Percentiles rank a stretch among this genome's conserved stretches.
These are phyloP conservation scores for Chalcosyrphus nemorum DNA, from an alignment of 2,888 invertebrate species.

Conservation along the genomic window DNA sequence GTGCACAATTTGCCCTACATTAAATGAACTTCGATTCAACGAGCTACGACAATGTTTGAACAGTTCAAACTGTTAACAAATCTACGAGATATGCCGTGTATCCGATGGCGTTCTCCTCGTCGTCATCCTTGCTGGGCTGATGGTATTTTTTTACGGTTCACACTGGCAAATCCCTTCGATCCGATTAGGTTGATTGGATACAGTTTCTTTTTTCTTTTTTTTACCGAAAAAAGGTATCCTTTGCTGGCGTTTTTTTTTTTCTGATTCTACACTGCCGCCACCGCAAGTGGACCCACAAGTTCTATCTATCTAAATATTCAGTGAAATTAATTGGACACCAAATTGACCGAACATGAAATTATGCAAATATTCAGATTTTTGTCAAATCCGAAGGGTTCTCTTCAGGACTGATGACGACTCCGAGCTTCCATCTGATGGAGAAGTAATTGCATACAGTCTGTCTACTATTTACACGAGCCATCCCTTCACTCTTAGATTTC, in stretches of 20 bases:
- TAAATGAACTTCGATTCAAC: constrained; percentile 69
- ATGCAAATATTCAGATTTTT: constrained; percentile 40
- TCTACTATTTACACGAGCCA: neutral
- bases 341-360: constrained; percentile 59
- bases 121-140: neutral
- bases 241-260: constrained; percentile 43
- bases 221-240: constrained; percentile 18
- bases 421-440: neutral
- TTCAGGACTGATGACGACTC: neutral
- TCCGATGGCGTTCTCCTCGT: neutral
- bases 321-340: constrained; percentile 47
- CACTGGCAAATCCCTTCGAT: constrained; percentile 57
- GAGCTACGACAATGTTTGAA: constrained; percentile 66
- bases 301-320: constrained; percentile 1
- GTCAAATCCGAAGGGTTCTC: constrained; percentile 9
- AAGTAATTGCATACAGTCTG: constrained; percentile 10
- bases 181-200: constrained; percentile 66
- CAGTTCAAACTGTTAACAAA: constrained; percentile 65
- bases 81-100: constrained; percentile 25
- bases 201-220: constrained; percentile 18
- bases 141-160: constrained; percentile 21
- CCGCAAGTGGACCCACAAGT: neutral
- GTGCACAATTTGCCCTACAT: constrained; percentile 64
- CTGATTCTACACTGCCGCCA: constrained; percentile 30
- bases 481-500: neutral